phyloP scores from a whole-genome alignment of 1,140 invertebrate species.

The Laodelphax striatellus region DNA sequence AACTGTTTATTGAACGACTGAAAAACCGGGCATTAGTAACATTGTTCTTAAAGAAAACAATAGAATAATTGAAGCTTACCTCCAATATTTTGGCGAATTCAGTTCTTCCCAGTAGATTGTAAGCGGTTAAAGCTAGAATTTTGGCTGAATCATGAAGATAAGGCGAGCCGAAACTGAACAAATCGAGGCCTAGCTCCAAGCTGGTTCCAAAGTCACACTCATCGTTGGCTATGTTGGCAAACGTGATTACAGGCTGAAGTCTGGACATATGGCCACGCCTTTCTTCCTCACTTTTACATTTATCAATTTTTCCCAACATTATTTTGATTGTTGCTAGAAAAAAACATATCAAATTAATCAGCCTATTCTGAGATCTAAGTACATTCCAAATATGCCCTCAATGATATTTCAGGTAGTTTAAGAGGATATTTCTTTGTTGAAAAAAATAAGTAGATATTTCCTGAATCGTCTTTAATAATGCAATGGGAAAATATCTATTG shows the following conservation, averaged over 20 bases:
- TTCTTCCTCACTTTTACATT: conserved; percentile 44
- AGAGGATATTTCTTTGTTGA: no score
- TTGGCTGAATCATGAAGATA: conserved; percentile 52
- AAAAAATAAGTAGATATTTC: no score
- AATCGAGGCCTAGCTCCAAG: conserved; percentile 73
- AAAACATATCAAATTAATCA: not conserved
- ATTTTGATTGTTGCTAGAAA: conserved; percentile 54
- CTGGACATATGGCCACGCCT: conserved; percentile 43
- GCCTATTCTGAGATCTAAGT: no score
- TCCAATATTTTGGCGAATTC: conserved; percentile 61
- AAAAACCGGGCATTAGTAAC: no score
- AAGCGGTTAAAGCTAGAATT: conserved; percentile 59
- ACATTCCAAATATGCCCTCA: no score
- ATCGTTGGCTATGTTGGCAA: conserved; percentile 78
- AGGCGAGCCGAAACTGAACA: conserved; percentile 63
- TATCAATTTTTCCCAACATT: conserved; percentile 46
- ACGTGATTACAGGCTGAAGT: conserved; percentile 62
- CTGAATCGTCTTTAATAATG: no score
- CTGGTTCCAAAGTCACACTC: conserved; percentile 91
- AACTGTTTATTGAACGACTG: no score
- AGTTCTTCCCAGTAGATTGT: conserved; percentile 58
- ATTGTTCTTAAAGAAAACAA: no score
- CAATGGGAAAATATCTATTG: no score
- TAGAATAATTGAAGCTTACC: no score
- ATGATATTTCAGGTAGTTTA: no score